phyloP scores from a whole-genome alignment of 2,113 vertebrate genomes.

The Sapayoa aenigma region DNA sequence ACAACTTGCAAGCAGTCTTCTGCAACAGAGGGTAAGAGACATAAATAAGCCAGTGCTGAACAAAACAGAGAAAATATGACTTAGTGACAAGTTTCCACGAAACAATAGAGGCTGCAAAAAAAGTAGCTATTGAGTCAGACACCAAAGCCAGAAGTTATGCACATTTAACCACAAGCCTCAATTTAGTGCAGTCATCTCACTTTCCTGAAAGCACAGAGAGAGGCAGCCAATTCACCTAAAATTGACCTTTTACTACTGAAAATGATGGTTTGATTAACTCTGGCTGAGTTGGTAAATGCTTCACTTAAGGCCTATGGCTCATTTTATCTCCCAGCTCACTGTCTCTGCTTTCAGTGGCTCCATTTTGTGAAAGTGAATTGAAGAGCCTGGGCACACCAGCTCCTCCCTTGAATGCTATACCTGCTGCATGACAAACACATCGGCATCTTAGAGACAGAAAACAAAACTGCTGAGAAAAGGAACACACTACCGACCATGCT shows the following conservation, averaged over 20 bases:
- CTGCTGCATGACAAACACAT: not conserved
- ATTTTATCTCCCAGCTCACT: accelerated
- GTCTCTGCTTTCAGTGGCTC: not conserved
- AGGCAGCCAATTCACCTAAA: not conserved
- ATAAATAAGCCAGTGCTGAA: not conserved
- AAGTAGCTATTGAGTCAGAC: not conserved
- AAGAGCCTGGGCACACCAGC: not conserved
- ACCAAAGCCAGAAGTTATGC: not conserved
- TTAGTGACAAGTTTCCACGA: not conserved
- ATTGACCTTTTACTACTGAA: constrained; percentile 7
- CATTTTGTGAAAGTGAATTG: not conserved
- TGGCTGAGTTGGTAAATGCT: not conserved
- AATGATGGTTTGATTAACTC: constrained; percentile 11
- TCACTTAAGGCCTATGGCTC: not conserved
- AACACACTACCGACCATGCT: accelerated
- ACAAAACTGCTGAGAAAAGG: accelerated
- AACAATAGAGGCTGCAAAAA: not conserved
- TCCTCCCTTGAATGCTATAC: accelerated
- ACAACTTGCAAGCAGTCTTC: not conserved
- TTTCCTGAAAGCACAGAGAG: not conserved
- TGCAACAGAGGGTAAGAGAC: not conserved
- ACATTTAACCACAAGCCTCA: not conserved
- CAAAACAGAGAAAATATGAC: not conserved
- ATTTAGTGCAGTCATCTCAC: not conserved
- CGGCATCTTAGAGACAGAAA: not conserved